phyloP scores from a whole-genome alignment of 2,113 vertebrate genomes.

The Bagarius yarrelli region DNA sequence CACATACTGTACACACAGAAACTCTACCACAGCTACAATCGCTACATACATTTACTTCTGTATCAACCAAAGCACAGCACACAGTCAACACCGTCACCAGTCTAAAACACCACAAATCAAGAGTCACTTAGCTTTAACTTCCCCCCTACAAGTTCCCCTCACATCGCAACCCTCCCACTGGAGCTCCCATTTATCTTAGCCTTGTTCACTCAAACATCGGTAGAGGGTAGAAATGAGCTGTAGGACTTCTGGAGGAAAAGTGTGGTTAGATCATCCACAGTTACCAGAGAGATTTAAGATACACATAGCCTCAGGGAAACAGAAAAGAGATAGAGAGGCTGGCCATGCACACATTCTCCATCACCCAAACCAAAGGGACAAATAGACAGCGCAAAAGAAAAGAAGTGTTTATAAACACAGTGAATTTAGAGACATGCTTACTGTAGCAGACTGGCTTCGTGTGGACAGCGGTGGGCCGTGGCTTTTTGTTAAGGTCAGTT shows the following conservation, averaged over 20 bases:
- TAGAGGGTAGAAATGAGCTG: slow-evolving; percentile 47
- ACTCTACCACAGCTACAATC: background rate
- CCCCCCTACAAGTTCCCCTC: background rate
- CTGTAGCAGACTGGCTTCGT: slow-evolving; percentile 80
- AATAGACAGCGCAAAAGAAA: slow-evolving; percentile 31
- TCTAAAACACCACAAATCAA: slow-evolving; percentile 25
- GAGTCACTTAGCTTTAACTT: background rate
- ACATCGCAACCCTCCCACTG: slow-evolving; percentile 10
- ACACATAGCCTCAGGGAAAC: slow-evolving; percentile 28
- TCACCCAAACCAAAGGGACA: slow-evolving; percentile 56
- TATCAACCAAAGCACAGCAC: slow-evolving; percentile 30
- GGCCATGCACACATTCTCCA: slow-evolving; percentile 51
- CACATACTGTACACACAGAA: slow-evolving; percentile 1
- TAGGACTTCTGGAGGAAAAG: slow-evolving; percentile 35
- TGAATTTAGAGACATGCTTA: slow-evolving; percentile 66
- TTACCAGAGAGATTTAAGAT: slow-evolving; percentile 34
- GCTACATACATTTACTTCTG: slow-evolving; percentile 13
- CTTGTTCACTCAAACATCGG: slow-evolving; percentile 29
- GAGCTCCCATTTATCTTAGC: background rate
- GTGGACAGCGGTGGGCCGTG: slow-evolving; percentile 65
- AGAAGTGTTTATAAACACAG: slow-evolving; percentile 55
- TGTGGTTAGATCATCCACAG: slow-evolving; percentile 64
- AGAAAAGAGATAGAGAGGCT: slow-evolving; percentile 28
- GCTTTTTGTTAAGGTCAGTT: slow-evolving; percentile 70
- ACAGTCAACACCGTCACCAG: slow-evolving; percentile 40